Evolutionary conservation across 37 sponge, comb jelly and placozoan genomes (phyloP).

Genomic region (Crambe crambe): DNA sequence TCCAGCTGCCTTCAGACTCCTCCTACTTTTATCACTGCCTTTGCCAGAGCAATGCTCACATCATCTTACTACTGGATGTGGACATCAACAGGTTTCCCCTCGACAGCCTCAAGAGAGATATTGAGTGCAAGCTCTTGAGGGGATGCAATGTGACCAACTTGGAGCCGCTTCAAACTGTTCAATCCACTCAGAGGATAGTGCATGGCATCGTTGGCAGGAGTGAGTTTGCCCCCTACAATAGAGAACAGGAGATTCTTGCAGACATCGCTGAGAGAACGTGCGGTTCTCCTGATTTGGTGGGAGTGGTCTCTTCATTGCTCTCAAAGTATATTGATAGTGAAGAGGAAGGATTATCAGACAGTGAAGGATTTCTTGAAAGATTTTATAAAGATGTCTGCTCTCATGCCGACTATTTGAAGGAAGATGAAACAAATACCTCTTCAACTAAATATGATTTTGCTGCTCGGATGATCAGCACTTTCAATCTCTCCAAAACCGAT

Average conservation of each 20-base stretch:
- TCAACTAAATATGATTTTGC: not conserved
- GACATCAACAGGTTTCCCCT: not conserved
- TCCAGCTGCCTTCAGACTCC: not conserved
- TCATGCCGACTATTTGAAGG: not conserved
- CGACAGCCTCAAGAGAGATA: constrained; percentile 14
- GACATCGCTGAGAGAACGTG: constrained; percentile 21
- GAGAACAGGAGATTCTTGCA: constrained; percentile 43
- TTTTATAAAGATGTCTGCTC: not conserved
- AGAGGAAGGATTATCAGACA: too few relatives aligned
- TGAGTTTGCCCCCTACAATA: constrained; percentile 36
- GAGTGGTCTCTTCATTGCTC: constrained; percentile 25
- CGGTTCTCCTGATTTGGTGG: constrained; percentile 38
- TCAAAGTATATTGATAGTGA: constrained; percentile 4
- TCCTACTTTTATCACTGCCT: constrained; percentile 5
- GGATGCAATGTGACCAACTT: constrained; percentile 1
- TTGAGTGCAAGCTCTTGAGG: constrained; percentile 21
- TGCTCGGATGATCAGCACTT: not conserved
- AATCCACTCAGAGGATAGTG: constrained; percentile 55
- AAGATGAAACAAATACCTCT: not conserved
- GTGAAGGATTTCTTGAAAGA: constrained; percentile 3
- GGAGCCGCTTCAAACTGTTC: constrained; percentile 32
- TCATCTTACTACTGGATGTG: constrained; percentile 15
- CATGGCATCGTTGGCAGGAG: constrained; percentile 19
- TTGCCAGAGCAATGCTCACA: constrained; percentile 22
- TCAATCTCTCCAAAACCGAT: constrained; percentile 24